These are phyloP conservation scores for Drosophila tristis DNA, from an alignment of 1,140 invertebrate species.

Conservation along the genomic window DNA sequence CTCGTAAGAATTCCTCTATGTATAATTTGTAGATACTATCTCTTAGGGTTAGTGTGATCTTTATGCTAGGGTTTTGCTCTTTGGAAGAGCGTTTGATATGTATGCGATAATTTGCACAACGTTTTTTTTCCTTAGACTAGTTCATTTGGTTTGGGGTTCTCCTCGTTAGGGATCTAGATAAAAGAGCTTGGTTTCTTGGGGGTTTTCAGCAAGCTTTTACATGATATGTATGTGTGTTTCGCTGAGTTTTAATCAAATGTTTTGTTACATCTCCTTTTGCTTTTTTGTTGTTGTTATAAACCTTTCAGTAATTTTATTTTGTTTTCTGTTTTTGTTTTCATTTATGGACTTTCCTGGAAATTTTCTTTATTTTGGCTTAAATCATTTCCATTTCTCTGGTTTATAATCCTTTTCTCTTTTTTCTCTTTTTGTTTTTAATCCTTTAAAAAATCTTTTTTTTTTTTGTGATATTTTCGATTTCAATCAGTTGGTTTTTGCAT, in stretches of 20 bases:
- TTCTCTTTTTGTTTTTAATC: no score
- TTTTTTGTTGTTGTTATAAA: no score
- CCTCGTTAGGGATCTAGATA: neutral
- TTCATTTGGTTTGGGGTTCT: constrained; percentile 52
- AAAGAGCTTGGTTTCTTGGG: constrained; percentile 7
- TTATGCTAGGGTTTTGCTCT: constrained; percentile 59
- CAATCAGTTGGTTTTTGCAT: constrained; percentile 12
- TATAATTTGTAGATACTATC: constrained; percentile 27
- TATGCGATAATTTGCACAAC: constrained; percentile 69
- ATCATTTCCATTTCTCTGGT: neutral
- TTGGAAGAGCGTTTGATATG: constrained; percentile 75
- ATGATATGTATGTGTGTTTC: constrained; percentile 40
- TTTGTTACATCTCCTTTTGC: no score
- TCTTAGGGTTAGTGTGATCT: constrained; percentile 33
- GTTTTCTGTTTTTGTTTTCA: no score
- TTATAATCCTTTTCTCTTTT: no score
- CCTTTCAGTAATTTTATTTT: no score
- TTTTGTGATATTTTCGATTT: neutral
- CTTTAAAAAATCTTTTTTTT: no score
- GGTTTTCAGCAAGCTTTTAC: constrained; percentile 48
- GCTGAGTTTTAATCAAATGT: neutral
- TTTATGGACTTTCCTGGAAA: no score
- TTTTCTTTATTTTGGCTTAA: no score
- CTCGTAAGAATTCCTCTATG: neutral
- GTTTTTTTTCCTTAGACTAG: constrained; percentile 55